Evolutionary conservation across 2,113 vertebrate species (phyloP), one percentile per base, ranked within the genome.

Genomic region (Balaeniceps rex): DNA sequence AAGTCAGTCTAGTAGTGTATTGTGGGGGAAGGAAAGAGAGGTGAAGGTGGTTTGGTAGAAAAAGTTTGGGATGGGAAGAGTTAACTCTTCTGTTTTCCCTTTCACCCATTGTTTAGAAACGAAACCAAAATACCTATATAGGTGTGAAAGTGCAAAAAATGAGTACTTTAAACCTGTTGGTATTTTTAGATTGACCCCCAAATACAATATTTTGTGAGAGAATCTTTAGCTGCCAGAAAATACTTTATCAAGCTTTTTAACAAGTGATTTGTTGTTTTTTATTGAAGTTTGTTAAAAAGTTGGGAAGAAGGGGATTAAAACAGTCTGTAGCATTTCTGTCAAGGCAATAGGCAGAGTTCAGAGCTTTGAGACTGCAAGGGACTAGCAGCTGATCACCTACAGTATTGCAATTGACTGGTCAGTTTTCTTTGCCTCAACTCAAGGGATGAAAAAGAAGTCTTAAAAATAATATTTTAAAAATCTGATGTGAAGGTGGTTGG

Each of bases 1-100:
- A 98, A 97, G 98, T 97, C 98, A 97, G 61, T 93, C 95, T 98
- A 83, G 88, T 93, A 96, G 87, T 93, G 57, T 94, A 72, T 93
- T 92, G 68, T 74, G 82, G 78, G 54, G 46, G 70, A 86, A 36
- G 16, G 51, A 68, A 81, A 77, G 14, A 34, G 54, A 91, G 31
- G 36, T 79, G 33, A 79, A 87, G 84, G 58, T 85, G 47, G 13
- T 70, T 66, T 25, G 22, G 49, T 49, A 54, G 49, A 34, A 70
- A 3, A 34, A 29, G 29, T 83, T 79, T 49, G 54, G 78, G 51
- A 19, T 69, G 49, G 74, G 93, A 91, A 28, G 81, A 76, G 93
- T 94, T 95, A 95, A 91, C 3, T 90, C 15, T 47, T 95, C 85
- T 94, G 31, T 92, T 93, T 55, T 94, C 68, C 36, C 24, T 79